Evolutionary conservation across 2,113 vertebrate genomes (phyloP).

Genomic region (Salvator merianae): DNA sequence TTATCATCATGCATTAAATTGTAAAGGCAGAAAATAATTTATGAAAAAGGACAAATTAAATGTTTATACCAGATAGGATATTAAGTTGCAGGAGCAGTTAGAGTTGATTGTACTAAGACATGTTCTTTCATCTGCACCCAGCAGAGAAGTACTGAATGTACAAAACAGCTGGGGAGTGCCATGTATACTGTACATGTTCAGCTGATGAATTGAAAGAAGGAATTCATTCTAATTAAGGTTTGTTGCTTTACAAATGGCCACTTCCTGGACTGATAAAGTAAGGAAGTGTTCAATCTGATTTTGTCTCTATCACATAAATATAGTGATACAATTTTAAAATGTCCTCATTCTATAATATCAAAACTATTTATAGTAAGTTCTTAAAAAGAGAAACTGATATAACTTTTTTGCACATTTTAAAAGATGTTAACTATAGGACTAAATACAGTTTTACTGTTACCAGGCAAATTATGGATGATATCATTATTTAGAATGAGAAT

Average conservation of each 20-base stretch:
- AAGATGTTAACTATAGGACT: neutral
- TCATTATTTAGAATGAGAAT: neutral
- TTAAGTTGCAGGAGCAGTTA: slow-evolving; percentile 54
- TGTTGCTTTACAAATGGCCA: slow-evolving; percentile 18
- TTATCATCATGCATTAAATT: slow-evolving; percentile 42
- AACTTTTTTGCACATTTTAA: neutral
- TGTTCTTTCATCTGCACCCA: slow-evolving; percentile 74
- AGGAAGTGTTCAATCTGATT: neutral
- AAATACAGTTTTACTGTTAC: neutral
- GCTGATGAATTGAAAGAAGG: slow-evolving; percentile 24
- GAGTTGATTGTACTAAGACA: slow-evolving; percentile 71
- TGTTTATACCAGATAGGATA: slow-evolving; percentile 77
- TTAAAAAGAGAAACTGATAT: too few relatives aligned
- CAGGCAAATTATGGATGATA: neutral
- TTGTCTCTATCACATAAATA: neutral
- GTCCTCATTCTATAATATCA: slow-evolving; percentile 8
- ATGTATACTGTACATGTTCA: slow-evolving; percentile 28
- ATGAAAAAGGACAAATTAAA: slow-evolving; percentile 69
- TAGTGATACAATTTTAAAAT: neutral
- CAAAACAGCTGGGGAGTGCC: slow-evolving; percentile 78
- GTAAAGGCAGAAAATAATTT: slow-evolving; percentile 69
- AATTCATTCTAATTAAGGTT: slow-evolving; percentile 25
- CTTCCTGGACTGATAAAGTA: slow-evolving; percentile 22
- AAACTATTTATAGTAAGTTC: neutral
- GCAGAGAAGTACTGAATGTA: slow-evolving; percentile 75